phyloP scores from a whole-genome alignment of 2,888 invertebrate genomes.

The Diaphora mendica region DNA sequence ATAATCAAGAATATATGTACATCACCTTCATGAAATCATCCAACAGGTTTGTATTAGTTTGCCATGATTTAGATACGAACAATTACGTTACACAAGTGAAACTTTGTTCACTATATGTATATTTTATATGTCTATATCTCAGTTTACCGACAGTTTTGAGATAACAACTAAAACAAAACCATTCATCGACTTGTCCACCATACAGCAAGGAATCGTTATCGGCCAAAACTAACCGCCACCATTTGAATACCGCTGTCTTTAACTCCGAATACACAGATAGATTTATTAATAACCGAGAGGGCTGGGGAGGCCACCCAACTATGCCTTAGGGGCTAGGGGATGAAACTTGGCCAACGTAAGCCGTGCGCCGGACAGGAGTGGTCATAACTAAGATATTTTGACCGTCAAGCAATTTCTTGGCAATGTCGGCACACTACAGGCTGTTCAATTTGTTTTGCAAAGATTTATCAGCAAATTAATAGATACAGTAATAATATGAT shows the following conservation, averaged over 20 bases:
- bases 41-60: background rate
- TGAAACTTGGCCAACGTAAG: conserved; percentile 83
- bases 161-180: conserved; percentile 17
- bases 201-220: conserved; percentile 52
- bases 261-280: conserved; percentile 82
- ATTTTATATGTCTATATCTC: background rate
- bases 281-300: conserved; percentile 82
- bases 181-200: conserved; percentile 17
- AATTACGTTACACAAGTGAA: background rate
- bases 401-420: conserved; percentile 85
- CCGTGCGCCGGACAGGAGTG: conserved; percentile 84
- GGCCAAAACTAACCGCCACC: conserved; percentile 51
- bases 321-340: conserved; percentile 70
- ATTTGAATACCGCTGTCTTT: conserved; percentile 77
- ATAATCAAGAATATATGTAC: too few relatives aligned
- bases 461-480: conserved; percentile 68
- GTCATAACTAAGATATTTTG: conserved; percentile 87
- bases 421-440: conserved; percentile 72
- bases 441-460: conserved; percentile 68
- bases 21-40: too few relatives aligned
- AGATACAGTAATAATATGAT: conserved; percentile 64
- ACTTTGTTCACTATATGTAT: background rate
- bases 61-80: background rate
- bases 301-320: conserved; percentile 62
- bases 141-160: conserved; percentile 16